Evolutionary conservation across 1,140 invertebrate species (phyloP), one percentile per base, ranked within the genome.

Genomic region (Phocides pigmalion): DNA sequence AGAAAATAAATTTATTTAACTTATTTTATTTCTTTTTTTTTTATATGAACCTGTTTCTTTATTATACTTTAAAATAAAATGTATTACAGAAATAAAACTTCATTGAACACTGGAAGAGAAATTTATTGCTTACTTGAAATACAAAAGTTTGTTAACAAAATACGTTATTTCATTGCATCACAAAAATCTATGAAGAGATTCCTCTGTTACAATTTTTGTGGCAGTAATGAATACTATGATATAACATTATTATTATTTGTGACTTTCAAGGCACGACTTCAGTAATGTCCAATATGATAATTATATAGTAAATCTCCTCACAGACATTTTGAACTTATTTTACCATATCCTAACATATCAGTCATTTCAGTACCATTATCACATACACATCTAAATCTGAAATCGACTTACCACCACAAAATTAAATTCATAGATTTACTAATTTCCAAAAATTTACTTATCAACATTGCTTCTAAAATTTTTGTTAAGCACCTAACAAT

Each of bases 51-150:
- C 20, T 42, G n/a, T 17, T 42, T 35, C 42, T 42, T 9, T 42
- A 12, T 20, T 22, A 42, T 54, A 64, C 32, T 8, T 1, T 28
- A 3, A 3, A 28, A 28, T 28, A 3, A 4, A 28, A 8, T 4
- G 25, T 28, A 28, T 28, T 28, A 68, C 50, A 32, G n/a, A n/a
- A 66, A 65, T 35, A 58, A 68, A 50, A 63, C 8, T 11, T 28
- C 37, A 11, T 12, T 35, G 50, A 51, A 51, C 58, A 70, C 65
- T 72, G 70, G 64, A 79, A 78, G 77, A 79, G 53, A 76, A 50
- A 58, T 87, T 83, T 84, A 84, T 87, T 84, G 76, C 76, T 82
- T 81, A 78, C 61, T 75, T 50, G 67, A 72, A 73, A 75, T 81
- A 82, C 74, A 82, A 84, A 80, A 72, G 66, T 76, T 78, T 76